Conservation (phyloP, 1,140 invertebrate species). For the Leptoteleia sp. region DNA sequence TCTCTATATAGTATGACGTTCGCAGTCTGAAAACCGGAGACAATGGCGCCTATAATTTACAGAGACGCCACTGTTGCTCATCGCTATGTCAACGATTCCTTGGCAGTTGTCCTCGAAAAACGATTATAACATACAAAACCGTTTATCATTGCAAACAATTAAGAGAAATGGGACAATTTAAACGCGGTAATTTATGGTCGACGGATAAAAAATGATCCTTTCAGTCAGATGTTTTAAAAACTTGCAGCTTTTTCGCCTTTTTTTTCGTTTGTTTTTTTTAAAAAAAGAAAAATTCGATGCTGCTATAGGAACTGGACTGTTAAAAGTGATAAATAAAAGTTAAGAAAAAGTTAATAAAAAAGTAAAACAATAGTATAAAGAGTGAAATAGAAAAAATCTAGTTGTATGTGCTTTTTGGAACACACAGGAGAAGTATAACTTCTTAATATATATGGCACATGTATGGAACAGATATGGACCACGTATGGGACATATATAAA, state of each 20-base stretch:
- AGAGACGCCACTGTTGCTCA: slow-evolving; percentile 65
- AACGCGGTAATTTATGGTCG: background rate
- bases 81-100: slow-evolving; percentile 65
- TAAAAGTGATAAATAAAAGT: too few species aligned
- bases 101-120: slow-evolving; percentile 57
- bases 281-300: too few species aligned
- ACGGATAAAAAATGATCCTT: slow-evolving; percentile 13
- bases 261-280: too few species aligned
- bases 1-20: slow-evolving; percentile 64
- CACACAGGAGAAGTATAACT: too few species aligned
- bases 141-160: slow-evolving; percentile 46
- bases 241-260: background rate
- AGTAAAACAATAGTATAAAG: too few species aligned
- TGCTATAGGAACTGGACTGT: too few species aligned
- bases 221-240: background rate
- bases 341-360: too few species aligned
- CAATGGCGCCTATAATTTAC: slow-evolving; percentile 60
- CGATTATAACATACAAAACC: slow-evolving; percentile 57
- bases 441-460: too few species aligned
- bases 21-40: slow-evolving; percentile 59
- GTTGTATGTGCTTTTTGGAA: too few species aligned
- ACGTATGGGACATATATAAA: too few species aligned
- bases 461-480: too few species aligned
- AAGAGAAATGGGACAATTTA: slow-evolving; percentile 43
- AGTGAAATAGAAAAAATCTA: too few species aligned